These are phyloP conservation scores for Amphipyra berbera DNA, from an alignment of 2,888 invertebrate species.

Conservation along the genomic window DNA sequence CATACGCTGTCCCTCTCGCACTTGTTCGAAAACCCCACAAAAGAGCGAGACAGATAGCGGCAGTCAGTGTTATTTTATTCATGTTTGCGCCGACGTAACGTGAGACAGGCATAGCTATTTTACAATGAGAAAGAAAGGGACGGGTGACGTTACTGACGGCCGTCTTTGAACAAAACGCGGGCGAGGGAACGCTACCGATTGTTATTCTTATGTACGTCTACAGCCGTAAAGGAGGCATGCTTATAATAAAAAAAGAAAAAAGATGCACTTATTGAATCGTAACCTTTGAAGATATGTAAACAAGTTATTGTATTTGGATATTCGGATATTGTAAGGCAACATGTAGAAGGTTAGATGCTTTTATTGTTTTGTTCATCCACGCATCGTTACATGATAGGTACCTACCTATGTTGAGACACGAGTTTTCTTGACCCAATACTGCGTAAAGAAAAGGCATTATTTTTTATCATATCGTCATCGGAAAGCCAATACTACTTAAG, in stretches of 20 bases:
- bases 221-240: conserved; percentile 59
- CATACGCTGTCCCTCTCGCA: conserved; percentile 69
- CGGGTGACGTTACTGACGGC: conserved; percentile 69
- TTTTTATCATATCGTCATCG: too few species aligned
- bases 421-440: too few species aligned
- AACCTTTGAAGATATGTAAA: conserved; percentile 72
- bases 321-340: conserved; percentile 7
- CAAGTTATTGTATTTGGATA: conserved; percentile 44
- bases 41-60: conserved; percentile 76
- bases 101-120: conserved; percentile 73
- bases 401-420: too few species aligned
- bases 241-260: conserved; percentile 75
- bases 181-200: conserved; percentile 80
- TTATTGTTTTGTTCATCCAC: conserved; percentile 21
- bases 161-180: conserved; percentile 79
- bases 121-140: conserved; percentile 74
- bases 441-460: too few species aligned
- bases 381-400: background rate
- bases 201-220: conserved; percentile 72
- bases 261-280: conserved; percentile 77
- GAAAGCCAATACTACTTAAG: too few species aligned
- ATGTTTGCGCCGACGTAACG: conserved; percentile 73
- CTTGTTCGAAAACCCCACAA: conserved; percentile 53
- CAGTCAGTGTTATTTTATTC: conserved; percentile 82
- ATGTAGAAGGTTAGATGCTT: conserved; percentile 12